phyloP scores from a whole-genome alignment of 2,888 invertebrate genomes.

The Polymixis lichenea region DNA sequence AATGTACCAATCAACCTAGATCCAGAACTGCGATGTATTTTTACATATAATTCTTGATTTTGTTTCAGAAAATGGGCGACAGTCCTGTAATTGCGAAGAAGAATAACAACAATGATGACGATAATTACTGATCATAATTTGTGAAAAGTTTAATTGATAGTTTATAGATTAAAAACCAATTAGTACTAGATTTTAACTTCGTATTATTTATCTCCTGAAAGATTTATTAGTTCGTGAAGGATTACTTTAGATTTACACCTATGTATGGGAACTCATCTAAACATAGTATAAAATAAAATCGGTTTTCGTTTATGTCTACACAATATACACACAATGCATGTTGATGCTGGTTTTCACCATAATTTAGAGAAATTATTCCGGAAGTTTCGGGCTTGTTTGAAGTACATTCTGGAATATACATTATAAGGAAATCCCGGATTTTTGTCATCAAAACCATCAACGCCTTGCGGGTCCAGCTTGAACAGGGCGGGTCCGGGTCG shows the following conservation, averaged over 20 bases:
- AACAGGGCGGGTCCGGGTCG: no score
- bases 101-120: conserved; percentile 67
- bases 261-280: background rate
- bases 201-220: conserved; percentile 10
- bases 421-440: no score
- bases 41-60: conserved; percentile 16
- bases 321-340: no score
- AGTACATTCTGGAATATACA: background rate
- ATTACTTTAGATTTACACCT: background rate
- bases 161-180: conserved; percentile 23
- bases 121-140: conserved; percentile 29
- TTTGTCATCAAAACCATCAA: background rate
- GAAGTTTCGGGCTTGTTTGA: background rate
- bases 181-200: background rate
- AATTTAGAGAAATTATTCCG: background rate
- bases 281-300: background rate
- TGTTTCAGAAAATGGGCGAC: conserved; percentile 74
- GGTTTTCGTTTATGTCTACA: no score
- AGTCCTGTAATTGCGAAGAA: conserved; percentile 63
- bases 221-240: background rate
- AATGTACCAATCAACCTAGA: conserved; percentile 17
- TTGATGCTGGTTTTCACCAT: background rate
- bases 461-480: background rate
- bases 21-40: no score
- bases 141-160: conserved; percentile 13